Conservation (phyloP, 1,140 invertebrate genomes). For the Drosophila mojavensis region DNA sequence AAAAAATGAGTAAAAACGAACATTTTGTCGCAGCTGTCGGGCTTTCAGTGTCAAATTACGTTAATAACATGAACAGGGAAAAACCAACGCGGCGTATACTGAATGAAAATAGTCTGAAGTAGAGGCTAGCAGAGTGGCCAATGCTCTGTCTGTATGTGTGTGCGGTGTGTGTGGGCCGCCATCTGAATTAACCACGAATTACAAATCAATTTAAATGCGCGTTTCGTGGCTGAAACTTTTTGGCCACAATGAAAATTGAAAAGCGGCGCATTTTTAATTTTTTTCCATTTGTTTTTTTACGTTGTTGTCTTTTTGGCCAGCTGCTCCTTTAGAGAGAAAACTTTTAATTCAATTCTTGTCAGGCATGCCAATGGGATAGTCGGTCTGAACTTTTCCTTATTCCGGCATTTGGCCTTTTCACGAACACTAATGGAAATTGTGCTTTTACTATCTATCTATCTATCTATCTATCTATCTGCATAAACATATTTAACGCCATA, state of each 20-base stretch:
- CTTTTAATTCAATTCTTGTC: conserved; percentile 79
- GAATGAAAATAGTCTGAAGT: conserved; percentile 51
- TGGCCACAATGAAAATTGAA: conserved; percentile 53
- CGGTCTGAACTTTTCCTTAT: neutral
- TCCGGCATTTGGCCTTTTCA: conserved; percentile 28
- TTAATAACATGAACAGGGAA: conserved; percentile 52
- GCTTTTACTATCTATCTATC: conserved; percentile 28
- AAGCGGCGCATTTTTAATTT: conserved; percentile 19
- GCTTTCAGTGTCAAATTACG: conserved; percentile 68
- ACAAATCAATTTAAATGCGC: conserved; percentile 77
- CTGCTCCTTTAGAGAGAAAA: conserved; percentile 61
- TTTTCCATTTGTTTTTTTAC: neutral
- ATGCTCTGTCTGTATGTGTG: conserved; percentile 2
- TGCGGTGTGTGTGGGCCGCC: neutral
- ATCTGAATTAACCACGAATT: conserved; percentile 72
- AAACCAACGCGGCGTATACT: conserved; percentile 44
- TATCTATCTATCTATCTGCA: neutral
- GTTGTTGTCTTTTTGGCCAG: neutral
- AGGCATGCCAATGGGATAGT: conserved; percentile 69
- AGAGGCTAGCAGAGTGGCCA: neutral
- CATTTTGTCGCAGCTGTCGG: conserved; percentile 53
- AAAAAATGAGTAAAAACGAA: conserved; percentile 5
- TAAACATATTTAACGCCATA: neutral
- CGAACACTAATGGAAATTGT: conserved; percentile 47
- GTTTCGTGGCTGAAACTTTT: conserved; percentile 39